phyloP scores from a whole-genome alignment of 1,140 invertebrate species.

The Drosophila nikananu region DNA sequence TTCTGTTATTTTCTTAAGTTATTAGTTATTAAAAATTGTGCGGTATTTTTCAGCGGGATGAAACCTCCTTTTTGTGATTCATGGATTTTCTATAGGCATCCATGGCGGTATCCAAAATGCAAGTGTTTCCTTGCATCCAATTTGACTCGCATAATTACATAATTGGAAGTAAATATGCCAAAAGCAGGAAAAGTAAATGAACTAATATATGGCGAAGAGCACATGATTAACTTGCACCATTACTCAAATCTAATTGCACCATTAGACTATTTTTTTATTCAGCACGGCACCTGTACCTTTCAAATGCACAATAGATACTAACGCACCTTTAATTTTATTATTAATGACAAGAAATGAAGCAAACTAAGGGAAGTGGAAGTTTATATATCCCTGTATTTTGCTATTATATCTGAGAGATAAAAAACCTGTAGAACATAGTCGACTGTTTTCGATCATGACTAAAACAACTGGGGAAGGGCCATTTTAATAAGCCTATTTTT shows the following conservation, averaged over 20 bases:
- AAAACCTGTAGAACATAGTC: background rate
- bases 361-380: background rate
- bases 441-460: background rate
- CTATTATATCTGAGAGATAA: background rate
- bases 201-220: conserved; percentile 2
- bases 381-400: background rate
- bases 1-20: conserved; percentile 5
- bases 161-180: conserved; percentile 23
- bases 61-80: conserved; percentile 8
- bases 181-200: conserved; percentile 30
- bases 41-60: conserved; percentile 29
- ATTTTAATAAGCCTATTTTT: background rate
- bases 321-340: background rate
- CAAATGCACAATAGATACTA: conserved; percentile 15
- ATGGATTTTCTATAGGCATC: conserved; percentile 18
- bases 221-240: conserved; percentile 15
- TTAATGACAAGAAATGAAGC: background rate
- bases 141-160: conserved; percentile 22
- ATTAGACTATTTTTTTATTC: background rate
- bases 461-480: background rate
- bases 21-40: conserved; percentile 16
- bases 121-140: conserved; percentile 3
- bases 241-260: conserved; percentile 18
- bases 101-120: conserved; percentile 18
- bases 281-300: conserved; percentile 20